Base-by-base conservation (phyloP, 2,888 invertebrate genomes). In the Stomorhina lunata region DNA sequence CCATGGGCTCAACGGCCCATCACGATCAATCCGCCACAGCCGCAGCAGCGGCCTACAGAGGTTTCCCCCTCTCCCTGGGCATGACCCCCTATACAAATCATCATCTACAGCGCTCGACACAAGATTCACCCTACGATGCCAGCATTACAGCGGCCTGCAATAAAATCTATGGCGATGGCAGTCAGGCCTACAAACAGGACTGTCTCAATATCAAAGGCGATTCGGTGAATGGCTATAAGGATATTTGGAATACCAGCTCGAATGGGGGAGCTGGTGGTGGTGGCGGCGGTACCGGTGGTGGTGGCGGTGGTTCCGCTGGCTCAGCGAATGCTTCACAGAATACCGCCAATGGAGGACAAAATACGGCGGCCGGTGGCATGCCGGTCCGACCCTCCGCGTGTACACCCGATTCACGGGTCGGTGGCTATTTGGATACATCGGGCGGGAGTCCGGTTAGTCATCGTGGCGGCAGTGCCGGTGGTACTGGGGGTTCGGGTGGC, bases 81-180 rank as follows among this genome's bases (percentile, higher is more conserved):
- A 95, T 95, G 95, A 94, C 95, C 48, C 97, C 97, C 20, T 97
- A 97, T 89, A 95, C 95, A 88, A 96, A 96, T 87, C 96, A 96
- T 90, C 93, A 94, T 86, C 93, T 94, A 86, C 93, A 94, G 84
- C 93, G 96, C 88, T 94, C 95, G 86, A 96, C 97, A 72, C 97
- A 97, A 92, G 97, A 97, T 90, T 96, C 96, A 65, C 97, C 97
- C 0, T 97, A 97, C 92, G 97, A 97, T 89, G 97, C 97, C 29
- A 96, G 96, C 85, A 96, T 97, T 85, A 95, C 95, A 84, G 96
- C 96, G 32, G 96, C 96, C 50, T 93, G 94, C 84, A 96, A 96
- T 91, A 97, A 97, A 91, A 91, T 91, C 85, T 91, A 91, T 77
- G 89, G 89, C 80, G 91, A 91, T 80, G 90, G 91, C 27, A 89